Conservation (phyloP, 2,797 vertebrate species). For the Borostomias antarcticus region DNA sequence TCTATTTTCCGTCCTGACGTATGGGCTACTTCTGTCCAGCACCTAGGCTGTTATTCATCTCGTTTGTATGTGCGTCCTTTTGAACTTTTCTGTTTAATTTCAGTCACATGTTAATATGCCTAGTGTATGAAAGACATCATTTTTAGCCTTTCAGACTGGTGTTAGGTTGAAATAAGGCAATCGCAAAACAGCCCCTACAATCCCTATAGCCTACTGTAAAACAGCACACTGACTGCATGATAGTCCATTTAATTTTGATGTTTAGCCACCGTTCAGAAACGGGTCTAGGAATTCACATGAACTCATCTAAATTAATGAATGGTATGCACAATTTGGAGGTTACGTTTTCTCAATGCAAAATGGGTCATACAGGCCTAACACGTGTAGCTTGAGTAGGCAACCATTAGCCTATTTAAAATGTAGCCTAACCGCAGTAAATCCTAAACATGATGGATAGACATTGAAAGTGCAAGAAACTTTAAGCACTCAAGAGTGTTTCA, state of each 20-base stretch:
- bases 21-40: too few relatives aligned
- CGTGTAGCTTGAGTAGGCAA: slow-evolving; percentile 19
- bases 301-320: slow-evolving; percentile 43
- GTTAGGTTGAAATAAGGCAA: neutral
- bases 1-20: too few relatives aligned
- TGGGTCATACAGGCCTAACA: neutral
- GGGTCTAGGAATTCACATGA: slow-evolving; percentile 29
- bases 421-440: too few relatives aligned
- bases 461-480: neutral
- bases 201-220: neutral
- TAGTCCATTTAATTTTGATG: slow-evolving; percentile 19
- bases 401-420: neutral
- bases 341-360: neutral
- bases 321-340: neutral
- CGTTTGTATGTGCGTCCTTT: too few relatives aligned
- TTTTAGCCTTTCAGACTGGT: neutral
- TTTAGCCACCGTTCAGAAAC: slow-evolving; percentile 31
- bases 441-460: neutral
- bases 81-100: too few relatives aligned
- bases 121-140: slow-evolving; percentile 20
- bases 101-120: slow-evolving; percentile 4
- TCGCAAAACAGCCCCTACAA: too few relatives aligned
- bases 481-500: neutral
- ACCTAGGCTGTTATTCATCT: too few relatives aligned
- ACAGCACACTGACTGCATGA: neutral